Conservation (phyloP, 2,888 invertebrate species). For the Galerucella nymphaeae region DNA sequence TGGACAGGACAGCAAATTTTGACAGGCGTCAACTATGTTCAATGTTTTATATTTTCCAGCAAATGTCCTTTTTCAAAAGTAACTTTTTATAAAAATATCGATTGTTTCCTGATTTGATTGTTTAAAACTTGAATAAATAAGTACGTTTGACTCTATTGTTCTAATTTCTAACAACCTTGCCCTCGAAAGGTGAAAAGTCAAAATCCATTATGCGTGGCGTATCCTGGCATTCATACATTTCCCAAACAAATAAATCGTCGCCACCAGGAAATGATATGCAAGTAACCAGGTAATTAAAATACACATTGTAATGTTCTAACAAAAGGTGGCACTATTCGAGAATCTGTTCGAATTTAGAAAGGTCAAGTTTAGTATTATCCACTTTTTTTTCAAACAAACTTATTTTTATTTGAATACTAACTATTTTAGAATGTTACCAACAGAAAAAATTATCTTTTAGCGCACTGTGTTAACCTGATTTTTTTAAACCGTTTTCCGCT, state of each 20-base stretch:
- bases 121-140: constrained; percentile 25
- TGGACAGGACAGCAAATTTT: too few species aligned
- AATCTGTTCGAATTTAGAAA: constrained; percentile 19
- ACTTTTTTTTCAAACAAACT: too few species aligned
- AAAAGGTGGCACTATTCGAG: constrained; percentile 35
- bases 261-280: constrained; percentile 48
- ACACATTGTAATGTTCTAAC: constrained; percentile 43
- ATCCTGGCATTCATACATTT: constrained; percentile 48
- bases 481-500: neutral
- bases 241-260: constrained; percentile 45
- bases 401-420: too few species aligned
- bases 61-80: neutral
- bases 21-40: too few species aligned
- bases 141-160: constrained; percentile 42
- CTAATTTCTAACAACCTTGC: constrained; percentile 48
- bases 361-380: constrained; percentile 31
- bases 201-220: constrained; percentile 43
- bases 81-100: constrained; percentile 8
- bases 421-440: too few species aligned
- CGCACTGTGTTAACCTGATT: neutral
- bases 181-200: constrained; percentile 49
- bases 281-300: constrained; percentile 42
- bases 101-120: constrained; percentile 21
- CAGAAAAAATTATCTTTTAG: too few species aligned
- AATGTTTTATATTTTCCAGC: neutral